A percentile compares a stretch with the other conserved stretches of the same genome.
These are phyloP conservation scores for Linyphia triangularis DNA, from an alignment of 2,888 invertebrate genomes.

Conservation along the genomic window DNA sequence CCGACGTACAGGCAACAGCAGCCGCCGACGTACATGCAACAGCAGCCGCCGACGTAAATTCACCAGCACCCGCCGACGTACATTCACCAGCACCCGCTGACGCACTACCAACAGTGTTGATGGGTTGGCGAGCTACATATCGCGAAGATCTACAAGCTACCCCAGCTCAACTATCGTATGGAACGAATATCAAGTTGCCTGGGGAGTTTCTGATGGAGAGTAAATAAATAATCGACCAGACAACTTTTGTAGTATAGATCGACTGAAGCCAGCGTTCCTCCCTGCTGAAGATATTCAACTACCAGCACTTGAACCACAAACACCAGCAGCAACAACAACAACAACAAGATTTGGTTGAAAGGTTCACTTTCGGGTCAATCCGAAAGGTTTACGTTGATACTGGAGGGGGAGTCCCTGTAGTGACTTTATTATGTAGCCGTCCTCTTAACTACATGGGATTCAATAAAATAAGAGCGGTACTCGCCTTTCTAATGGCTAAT, in stretches of 20 bases:
- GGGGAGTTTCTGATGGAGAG: slow-evolving; percentile 1
- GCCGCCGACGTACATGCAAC: too few relatives aligned
- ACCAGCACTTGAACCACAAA: too few relatives aligned
- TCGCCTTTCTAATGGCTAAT: too few relatives aligned
- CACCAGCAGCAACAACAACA: not conserved
- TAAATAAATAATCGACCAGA: not conserved
- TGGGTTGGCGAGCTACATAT: not conserved
- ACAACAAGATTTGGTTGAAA: too few relatives aligned
- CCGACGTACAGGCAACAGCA: too few relatives aligned
- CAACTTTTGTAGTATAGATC: not conserved
- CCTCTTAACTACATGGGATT: too few relatives aligned
- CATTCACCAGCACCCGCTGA: too few relatives aligned
- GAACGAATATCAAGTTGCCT: slow-evolving; percentile 3
- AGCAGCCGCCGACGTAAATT: too few relatives aligned
- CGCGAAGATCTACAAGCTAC: not conserved
- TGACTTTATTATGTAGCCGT: too few relatives aligned
- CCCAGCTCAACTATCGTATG: not conserved
- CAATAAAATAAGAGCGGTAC: too few relatives aligned
- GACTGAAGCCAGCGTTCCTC: slow-evolving; percentile 10
- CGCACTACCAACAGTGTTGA: not conserved
- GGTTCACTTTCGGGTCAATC: too few relatives aligned
- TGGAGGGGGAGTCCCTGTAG: slow-evolving; percentile 12
- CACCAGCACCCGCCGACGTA: too few relatives aligned
- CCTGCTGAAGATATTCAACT: not conserved
- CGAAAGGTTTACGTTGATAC: not conserved